A percentile compares a stretch with the other conserved stretches of the same genome.
phyloP scores from a whole-genome alignment of 37 sponge, comb jelly and placozoan genomes.

The Dysidea cf. avara region DNA sequence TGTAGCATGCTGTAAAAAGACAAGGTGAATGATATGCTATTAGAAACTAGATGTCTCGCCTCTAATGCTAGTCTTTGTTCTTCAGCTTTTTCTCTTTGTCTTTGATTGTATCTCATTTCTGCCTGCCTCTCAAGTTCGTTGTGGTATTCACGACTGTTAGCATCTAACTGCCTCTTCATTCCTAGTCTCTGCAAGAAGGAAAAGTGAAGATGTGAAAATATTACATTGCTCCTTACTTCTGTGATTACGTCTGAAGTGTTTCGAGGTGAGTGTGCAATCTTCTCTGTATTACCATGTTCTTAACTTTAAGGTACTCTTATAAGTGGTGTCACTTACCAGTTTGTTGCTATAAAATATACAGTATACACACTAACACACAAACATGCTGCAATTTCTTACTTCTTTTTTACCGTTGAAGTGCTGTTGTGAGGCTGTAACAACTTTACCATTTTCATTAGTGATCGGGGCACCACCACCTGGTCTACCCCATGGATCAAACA shows the following conservation, averaged over 20 bases:
- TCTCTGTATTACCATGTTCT: background rate
- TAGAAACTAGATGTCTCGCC: background rate
- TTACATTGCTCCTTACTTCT: background rate
- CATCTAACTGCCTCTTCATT: constrained; percentile 1
- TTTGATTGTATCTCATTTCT: constrained; percentile 24
- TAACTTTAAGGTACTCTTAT: constrained; percentile 3
- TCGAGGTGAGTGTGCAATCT: background rate
- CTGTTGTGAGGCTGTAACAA: background rate
- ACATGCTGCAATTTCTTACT: background rate
- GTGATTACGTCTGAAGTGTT: background rate
- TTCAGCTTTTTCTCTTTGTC: constrained; percentile 16
- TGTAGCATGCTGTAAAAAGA: background rate
- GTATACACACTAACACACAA: background rate
- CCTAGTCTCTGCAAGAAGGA: constrained; percentile 1
- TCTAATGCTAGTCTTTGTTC: constrained; percentile 1
- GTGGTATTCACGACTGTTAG: constrained; percentile 14
- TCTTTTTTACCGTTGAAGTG: background rate
- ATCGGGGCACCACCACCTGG: constrained; percentile 55
- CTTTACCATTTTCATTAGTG: constrained; percentile 7
- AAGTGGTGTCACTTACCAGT: constrained; percentile 2
- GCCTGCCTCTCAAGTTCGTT: constrained; percentile 53
- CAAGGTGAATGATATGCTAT: too few species aligned
- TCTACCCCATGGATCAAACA: constrained; percentile 64
- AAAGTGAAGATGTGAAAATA: background rate
- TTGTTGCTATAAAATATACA: background rate